A percentile compares a stretch with the other conserved stretches of the same genome.
Conservation (phyloP, 1,140 invertebrate genomes). For the Saccostrea echinata region DNA sequence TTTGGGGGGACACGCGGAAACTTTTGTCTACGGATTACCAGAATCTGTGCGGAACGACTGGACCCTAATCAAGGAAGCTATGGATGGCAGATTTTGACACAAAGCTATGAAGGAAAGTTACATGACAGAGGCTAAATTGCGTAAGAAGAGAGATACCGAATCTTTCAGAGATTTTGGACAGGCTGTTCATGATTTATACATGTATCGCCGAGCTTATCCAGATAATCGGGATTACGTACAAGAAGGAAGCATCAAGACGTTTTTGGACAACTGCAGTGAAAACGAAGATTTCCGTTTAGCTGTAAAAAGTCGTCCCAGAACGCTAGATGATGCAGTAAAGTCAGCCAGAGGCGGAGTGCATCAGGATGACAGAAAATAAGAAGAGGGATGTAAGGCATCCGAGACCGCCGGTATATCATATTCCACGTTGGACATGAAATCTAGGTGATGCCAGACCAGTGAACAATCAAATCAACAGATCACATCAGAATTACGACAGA, state of each 20-base stretch:
- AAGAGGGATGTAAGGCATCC: background rate
- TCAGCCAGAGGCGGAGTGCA: conserved; percentile 28
- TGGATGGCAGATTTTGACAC: no score
- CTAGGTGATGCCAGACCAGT: background rate
- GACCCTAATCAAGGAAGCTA: no score
- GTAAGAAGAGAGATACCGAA: no score
- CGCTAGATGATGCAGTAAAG: conserved; percentile 12
- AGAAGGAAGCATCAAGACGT: conserved; percentile 36
- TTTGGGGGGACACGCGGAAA: no score
- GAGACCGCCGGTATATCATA: conserved; percentile 13
- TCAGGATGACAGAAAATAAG: conserved; percentile 25
- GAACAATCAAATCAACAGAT: background rate
- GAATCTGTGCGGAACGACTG: no score
- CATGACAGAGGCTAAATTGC: no score
- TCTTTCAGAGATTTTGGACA: no score
- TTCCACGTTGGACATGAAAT: background rate
- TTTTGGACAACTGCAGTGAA: conserved; percentile 29
- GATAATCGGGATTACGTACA: background rate
- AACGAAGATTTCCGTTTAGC: conserved; percentile 36
- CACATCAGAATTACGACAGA: background rate
- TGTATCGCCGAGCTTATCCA: no score
- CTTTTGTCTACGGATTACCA: no score
- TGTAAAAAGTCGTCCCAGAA: conserved; percentile 17
- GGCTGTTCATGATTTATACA: no score
- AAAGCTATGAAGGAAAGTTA: no score